Evolutionary conservation across 2,888 invertebrate species (phyloP).

Genomic region (Oxyscelio sp.): DNA sequence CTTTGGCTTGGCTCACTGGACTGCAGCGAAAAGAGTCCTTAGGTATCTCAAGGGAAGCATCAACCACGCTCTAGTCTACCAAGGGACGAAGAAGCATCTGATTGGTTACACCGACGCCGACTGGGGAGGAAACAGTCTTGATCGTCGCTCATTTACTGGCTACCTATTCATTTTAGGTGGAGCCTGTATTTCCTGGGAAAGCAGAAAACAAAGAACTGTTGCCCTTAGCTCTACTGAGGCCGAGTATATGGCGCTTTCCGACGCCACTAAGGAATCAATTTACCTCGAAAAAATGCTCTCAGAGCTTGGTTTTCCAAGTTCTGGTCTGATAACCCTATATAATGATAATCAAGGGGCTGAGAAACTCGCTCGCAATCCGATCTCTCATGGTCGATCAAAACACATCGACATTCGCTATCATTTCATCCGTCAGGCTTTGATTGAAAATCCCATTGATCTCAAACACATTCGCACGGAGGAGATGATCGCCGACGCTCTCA

Average conservation of each 20-base stretch:
- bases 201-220: slow-evolving; percentile 68
- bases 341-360: no score
- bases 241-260: slow-evolving; percentile 55
- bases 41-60: slow-evolving; percentile 20
- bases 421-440: slow-evolving; percentile 59
- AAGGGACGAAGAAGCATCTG: slow-evolving; percentile 6
- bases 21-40: no score
- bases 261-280: slow-evolving; percentile 57
- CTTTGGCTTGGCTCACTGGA: slow-evolving; percentile 16
- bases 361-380: slow-evolving; percentile 48
- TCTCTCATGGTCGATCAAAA: slow-evolving; percentile 60
- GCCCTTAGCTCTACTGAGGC: slow-evolving; percentile 28
- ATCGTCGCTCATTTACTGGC: slow-evolving; percentile 39
- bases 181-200: slow-evolving; percentile 46
- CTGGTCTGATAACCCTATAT: no score
- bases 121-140: no score
- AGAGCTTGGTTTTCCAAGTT: slow-evolving; percentile 42
- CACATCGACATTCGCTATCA: no score
- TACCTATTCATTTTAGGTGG: slow-evolving; percentile 37
- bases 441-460: slow-evolving; percentile 36
- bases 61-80: background rate
- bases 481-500: slow-evolving; percentile 63
- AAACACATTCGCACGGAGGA: slow-evolving; percentile 54
- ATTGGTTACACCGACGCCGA: slow-evolving; percentile 44
- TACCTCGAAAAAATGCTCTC: slow-evolving; percentile 41